A percentile compares a stretch with the other conserved stretches of the same genome.
Evolutionary conservation across 2,797 vertebrate species (phyloP).

Genomic region (Typhlichthys eigenmanni): DNA sequence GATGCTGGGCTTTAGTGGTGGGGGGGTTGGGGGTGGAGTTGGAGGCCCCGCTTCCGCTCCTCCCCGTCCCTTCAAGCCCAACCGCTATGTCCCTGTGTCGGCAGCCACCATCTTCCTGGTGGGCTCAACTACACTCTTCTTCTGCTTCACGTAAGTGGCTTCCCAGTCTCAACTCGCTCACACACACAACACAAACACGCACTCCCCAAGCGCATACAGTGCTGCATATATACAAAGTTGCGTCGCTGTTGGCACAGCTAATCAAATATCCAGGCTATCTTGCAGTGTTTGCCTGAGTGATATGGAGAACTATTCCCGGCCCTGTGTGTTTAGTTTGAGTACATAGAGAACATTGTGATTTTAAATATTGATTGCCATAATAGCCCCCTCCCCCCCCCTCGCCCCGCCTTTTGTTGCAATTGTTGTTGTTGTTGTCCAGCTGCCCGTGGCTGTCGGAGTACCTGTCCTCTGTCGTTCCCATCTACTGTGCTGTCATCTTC

Average conservation of each 20-base stretch:
- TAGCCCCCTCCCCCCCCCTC: neutral
- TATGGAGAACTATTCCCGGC: neutral
- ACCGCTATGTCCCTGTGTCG: conserved; percentile 94
- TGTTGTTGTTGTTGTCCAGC: conserved; percentile 62
- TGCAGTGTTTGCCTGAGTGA: neutral
- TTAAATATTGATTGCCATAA: neutral
- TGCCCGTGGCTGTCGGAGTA: conserved; percentile 90
- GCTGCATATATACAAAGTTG: neutral
- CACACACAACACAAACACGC: neutral
- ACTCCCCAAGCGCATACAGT: neutral
- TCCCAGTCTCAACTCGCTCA: neutral
- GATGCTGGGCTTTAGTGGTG: conserved; percentile 79
- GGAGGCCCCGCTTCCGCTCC: conserved; percentile 75
- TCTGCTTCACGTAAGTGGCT: conserved; percentile 95
- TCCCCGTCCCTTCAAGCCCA: conserved; percentile 91
- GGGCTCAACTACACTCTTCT: conserved; percentile 94
- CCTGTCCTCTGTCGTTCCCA: conserved; percentile 85
- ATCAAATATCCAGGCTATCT: neutral
- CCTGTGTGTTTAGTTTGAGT: neutral
- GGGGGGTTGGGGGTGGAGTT: conserved; percentile 76
- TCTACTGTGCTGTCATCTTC: conserved; percentile 91
- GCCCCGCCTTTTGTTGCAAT: neutral
- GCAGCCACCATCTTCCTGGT: conserved; percentile 94
- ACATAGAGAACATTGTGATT: neutral
- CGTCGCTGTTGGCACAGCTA: neutral